Conservation (phyloP, 2,797 vertebrate genomes). For the Periophthalmus magnuspinnatus region DNA sequence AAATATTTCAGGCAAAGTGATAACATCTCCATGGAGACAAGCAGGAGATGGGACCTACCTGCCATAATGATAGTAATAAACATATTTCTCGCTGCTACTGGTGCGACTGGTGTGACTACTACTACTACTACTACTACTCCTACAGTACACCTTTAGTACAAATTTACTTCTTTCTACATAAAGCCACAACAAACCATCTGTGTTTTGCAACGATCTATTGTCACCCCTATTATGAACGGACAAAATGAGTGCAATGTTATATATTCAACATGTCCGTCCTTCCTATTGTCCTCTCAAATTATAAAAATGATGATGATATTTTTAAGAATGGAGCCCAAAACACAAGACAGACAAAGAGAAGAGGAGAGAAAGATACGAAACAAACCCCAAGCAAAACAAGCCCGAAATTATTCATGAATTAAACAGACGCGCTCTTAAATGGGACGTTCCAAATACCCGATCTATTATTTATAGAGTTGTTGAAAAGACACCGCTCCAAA, state of each 20-base stretch:
- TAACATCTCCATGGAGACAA: no score
- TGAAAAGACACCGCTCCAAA: constrained; percentile 43
- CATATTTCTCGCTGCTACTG: no score
- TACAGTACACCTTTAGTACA: no score
- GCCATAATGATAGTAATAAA: no score
- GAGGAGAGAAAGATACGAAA: background rate
- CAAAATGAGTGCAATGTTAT: background rate
- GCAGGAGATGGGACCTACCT: no score
- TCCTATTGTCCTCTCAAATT: background rate
- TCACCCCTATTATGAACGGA: background rate
- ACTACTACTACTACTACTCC: no score
- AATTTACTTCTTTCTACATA: no score
- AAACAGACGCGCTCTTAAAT: constrained; percentile 63
- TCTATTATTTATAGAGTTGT: constrained; percentile 55
- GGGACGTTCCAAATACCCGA: constrained; percentile 62
- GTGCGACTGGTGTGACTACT: no score
- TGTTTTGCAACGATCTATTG: background rate
- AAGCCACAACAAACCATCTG: no score
- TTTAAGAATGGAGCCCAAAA: constrained; percentile 19
- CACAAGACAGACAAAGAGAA: constrained; percentile 12
- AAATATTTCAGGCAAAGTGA: no score
- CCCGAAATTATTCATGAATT: constrained; percentile 65
- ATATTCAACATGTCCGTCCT: background rate
- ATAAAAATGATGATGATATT: background rate
- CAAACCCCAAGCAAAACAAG: constrained; percentile 45